Conservation (phyloP, 2,797 vertebrate species). For the Cossypha heuglini region DNA sequence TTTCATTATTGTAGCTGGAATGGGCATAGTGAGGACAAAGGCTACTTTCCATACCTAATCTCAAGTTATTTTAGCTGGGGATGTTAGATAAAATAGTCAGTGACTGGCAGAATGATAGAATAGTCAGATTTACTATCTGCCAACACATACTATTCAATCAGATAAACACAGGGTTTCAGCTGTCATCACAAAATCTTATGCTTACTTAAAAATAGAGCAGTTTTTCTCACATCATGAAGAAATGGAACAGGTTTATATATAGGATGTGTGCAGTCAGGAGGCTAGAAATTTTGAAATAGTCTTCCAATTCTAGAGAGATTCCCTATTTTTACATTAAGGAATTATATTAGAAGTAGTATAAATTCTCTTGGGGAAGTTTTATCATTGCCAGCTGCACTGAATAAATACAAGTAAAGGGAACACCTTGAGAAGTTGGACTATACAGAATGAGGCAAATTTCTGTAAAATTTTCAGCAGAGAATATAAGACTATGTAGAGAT, state of each 20-base stretch:
- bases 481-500: not conserved
- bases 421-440: not conserved
- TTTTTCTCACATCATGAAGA: conserved; percentile 48
- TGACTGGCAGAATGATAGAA: conserved; percentile 49
- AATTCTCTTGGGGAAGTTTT: not conserved
- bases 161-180: conserved; percentile 66
- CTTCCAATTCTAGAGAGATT: conserved; percentile 26
- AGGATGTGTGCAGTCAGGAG: conserved; percentile 7
- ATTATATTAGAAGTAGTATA: not conserved
- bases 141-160: conserved; percentile 68
- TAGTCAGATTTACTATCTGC: conserved; percentile 69
- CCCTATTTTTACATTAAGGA: conserved; percentile 40
- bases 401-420: not conserved
- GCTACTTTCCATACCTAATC: not conserved
- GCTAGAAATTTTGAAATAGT: conserved; percentile 25
- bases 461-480: not conserved
- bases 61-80: not conserved
- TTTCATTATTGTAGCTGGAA: not conserved
- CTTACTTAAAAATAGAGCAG: conserved; percentile 62
- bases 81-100: conserved; percentile 45
- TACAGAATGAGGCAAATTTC: not conserved
- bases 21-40: not conserved
- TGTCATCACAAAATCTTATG: conserved; percentile 66
- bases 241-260: conserved; percentile 53
- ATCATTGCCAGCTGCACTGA: not conserved